Evolutionary conservation across 2,888 invertebrate genomes (phyloP).

Genomic region (Melikaiella ostensackeni): DNA sequence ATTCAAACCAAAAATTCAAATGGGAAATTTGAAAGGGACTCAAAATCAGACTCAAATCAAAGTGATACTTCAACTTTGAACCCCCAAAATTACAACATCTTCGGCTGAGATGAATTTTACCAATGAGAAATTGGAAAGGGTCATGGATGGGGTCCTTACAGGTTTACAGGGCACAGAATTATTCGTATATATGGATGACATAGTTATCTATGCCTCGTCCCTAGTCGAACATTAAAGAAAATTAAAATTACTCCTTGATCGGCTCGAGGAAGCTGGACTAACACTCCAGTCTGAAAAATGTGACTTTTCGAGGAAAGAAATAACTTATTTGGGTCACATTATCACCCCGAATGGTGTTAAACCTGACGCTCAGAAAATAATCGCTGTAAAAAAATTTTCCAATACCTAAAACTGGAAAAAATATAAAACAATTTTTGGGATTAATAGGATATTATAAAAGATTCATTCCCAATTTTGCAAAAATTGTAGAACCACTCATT

Average conservation of each 20-base stretch:
- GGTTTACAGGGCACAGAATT: neutral
- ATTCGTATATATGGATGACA: slow-evolving; percentile 47
- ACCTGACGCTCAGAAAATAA: slow-evolving; percentile 17
- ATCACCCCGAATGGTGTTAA: slow-evolving; percentile 29
- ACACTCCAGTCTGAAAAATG: slow-evolving; percentile 63
- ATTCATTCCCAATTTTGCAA: slow-evolving; percentile 20
- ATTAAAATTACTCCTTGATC: neutral
- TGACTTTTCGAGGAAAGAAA: slow-evolving; percentile 1
- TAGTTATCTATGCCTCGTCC: slow-evolving; percentile 34
- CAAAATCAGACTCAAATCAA: no score
- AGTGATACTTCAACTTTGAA: no score
- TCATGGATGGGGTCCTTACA: slow-evolving; percentile 43
- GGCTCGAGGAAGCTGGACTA: slow-evolving; percentile 47
- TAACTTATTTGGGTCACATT: slow-evolving; percentile 26
- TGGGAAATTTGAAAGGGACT: no score
- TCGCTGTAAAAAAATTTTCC: slow-evolving; percentile 21
- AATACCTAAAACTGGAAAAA: slow-evolving; percentile 3
- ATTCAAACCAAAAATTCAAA: no score
- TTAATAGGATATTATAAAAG: neutral
- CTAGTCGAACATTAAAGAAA: slow-evolving; percentile 34
- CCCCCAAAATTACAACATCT: no score
- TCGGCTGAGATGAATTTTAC: no score
- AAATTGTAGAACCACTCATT: slow-evolving; percentile 46
- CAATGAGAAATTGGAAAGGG: no score
- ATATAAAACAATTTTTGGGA: slow-evolving; percentile 10